phyloP scores from a whole-genome alignment of 1,140 invertebrate species.

The Mesaphorura yosii region DNA sequence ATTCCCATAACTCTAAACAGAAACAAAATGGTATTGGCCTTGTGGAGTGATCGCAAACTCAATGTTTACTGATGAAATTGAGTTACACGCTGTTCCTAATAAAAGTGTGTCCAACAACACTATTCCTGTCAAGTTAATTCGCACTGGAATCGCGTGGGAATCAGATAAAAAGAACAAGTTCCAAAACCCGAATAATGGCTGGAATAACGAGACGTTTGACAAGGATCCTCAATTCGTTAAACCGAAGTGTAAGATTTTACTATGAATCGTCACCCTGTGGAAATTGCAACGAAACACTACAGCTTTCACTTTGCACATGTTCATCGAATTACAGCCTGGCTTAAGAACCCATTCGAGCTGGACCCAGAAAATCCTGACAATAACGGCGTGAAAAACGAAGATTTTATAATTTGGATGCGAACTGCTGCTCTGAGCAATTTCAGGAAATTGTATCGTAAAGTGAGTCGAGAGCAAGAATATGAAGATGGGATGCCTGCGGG shows the following conservation, averaged over 20 bases:
- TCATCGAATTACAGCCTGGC: no score
- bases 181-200: constrained; percentile 48
- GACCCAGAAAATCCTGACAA: constrained; percentile 78
- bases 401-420: constrained; percentile 65
- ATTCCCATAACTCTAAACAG: background rate
- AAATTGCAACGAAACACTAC: no score
- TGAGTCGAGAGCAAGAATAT: constrained; percentile 52
- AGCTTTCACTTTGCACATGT: no score
- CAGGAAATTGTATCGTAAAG: constrained; percentile 78
- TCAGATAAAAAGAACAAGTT: constrained; percentile 88
- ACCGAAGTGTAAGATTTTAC: no score
- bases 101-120: no score
- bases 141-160: constrained; percentile 90
- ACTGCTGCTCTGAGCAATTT: constrained; percentile 92
- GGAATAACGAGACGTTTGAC: no score
- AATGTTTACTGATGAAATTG: constrained; percentile 26
- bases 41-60: constrained; percentile 86
- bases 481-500: no score
- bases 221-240: no score
- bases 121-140: constrained; percentile 49
- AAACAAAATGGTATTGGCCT: background rate
- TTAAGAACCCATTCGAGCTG: constrained; percentile 57
- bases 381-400: constrained; percentile 59
- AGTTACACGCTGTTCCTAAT: no score
- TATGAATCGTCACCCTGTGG: no score